Evolutionary conservation across 1,140 invertebrate genomes (phyloP).

Genomic region (Ptiloglossa arizonensis): DNA sequence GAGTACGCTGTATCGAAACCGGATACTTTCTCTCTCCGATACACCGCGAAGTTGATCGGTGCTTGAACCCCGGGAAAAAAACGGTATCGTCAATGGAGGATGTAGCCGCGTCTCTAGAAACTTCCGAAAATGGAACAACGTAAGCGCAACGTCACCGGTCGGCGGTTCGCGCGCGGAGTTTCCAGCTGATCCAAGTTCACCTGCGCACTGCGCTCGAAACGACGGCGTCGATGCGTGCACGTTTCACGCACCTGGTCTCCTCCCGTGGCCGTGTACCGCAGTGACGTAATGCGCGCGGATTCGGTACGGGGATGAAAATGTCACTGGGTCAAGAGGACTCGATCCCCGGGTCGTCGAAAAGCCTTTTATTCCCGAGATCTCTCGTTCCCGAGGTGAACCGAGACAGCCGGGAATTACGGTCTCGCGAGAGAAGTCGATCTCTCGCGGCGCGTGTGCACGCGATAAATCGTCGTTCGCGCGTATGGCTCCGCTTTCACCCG

Average conservation of each 20-base stretch:
- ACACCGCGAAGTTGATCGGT: too few relatives aligned
- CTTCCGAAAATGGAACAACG: neutral
- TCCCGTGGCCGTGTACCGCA: constrained; percentile 24
- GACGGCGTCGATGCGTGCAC: constrained; percentile 5
- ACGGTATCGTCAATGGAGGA: too few relatives aligned
- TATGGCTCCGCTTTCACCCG: constrained; percentile 7
- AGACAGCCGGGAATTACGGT: too few relatives aligned
- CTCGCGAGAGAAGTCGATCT: neutral
- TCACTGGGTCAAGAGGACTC: constrained; percentile 29
- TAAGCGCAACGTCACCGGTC: too few relatives aligned
- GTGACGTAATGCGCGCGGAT: constrained; percentile 14
- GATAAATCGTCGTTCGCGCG: neutral
- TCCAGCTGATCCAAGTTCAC: constrained; percentile 36
- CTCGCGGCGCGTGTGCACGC: neutral
- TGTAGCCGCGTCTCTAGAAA: too few relatives aligned
- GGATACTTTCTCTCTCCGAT: too few relatives aligned
- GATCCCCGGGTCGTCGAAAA: too few relatives aligned
- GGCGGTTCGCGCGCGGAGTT: constrained; percentile 8
- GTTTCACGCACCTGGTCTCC: constrained; percentile 37
- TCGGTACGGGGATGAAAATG: constrained; percentile 3
- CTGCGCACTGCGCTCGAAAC: constrained; percentile 28
- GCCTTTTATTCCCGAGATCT: too few relatives aligned
- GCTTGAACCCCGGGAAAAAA: too few relatives aligned
- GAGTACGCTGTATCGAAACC: too few relatives aligned
- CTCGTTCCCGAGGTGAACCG: too few relatives aligned